Conservation (phyloP, 2,888 invertebrate species). For the Eupeodes luniger region DNA sequence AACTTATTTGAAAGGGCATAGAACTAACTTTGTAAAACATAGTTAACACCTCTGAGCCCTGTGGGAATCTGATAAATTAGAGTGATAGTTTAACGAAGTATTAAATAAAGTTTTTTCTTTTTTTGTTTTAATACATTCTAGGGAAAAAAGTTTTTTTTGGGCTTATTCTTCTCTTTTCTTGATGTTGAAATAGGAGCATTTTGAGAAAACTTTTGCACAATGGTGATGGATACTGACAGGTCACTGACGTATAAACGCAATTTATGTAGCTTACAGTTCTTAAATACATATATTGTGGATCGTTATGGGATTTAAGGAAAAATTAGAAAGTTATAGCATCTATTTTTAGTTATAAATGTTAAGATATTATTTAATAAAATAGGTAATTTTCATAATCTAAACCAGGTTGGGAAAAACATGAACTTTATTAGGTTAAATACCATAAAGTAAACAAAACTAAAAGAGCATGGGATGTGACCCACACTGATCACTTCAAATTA, state of each 20-base stretch:
- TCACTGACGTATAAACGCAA: slow-evolving; percentile 1
- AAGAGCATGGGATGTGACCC: no score
- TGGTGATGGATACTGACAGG: slow-evolving; percentile 12
- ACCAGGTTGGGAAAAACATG: no score
- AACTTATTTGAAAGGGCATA: slow-evolving; percentile 20
- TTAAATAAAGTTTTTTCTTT: background rate
- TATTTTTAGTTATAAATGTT: no score
- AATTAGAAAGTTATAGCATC: background rate
- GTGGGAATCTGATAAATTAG: slow-evolving; percentile 19
- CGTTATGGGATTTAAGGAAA: background rate
- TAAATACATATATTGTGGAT: background rate
- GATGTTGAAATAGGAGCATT: slow-evolving; percentile 4
- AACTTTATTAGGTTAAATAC: no score
- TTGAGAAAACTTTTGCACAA: slow-evolving; percentile 4
- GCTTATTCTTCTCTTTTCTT: slow-evolving; percentile 1
- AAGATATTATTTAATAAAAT: no score
- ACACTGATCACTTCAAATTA: no score
- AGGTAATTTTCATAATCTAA: no score
- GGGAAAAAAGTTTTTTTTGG: background rate
- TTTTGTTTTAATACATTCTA: background rate
- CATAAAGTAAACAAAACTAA: no score
- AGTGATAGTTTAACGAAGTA: slow-evolving; percentile 19
- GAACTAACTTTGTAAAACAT: slow-evolving; percentile 19
- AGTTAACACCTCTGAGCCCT: slow-evolving; percentile 36
- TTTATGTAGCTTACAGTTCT: background rate